Percentiles rank a stretch among this genome's conserved stretches.
These are phyloP conservation scores for Trichogramma evanescens DNA, from an alignment of 2,888 invertebrate genomes.

Conservation along the genomic window DNA sequence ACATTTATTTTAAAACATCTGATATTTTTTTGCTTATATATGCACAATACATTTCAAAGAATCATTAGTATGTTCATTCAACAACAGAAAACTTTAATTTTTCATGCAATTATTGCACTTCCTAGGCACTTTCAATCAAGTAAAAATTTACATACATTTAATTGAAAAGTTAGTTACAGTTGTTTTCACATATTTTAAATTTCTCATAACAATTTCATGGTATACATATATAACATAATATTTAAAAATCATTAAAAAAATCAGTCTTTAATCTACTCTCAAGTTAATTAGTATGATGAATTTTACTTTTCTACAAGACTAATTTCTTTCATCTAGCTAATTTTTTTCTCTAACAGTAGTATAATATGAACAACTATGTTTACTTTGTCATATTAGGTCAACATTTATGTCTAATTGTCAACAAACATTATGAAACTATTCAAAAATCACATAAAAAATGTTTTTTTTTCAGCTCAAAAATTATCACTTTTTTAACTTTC, in stretches of 20 bases:
- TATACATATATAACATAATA: too few relatives aligned
- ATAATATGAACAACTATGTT: neutral
- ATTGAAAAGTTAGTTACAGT: slow-evolving; percentile 9
- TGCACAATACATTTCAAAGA: too few relatives aligned
- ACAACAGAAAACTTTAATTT: neutral
- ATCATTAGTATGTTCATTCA: neutral
- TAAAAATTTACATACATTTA: slow-evolving; percentile 12
- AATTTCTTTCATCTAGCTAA: too few relatives aligned
- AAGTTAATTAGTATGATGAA: neutral
- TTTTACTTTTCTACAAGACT: too few relatives aligned
- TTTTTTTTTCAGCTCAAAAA: slow-evolving; percentile 1
- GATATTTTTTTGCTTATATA: too few relatives aligned
- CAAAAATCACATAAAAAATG: slow-evolving; percentile 12
- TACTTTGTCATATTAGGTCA: neutral
- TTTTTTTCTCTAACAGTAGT: neutral
- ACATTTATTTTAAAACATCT: too few relatives aligned
- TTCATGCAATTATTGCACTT: slow-evolving; percentile 15
- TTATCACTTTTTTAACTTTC: slow-evolving; percentile 1
- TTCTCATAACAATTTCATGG: too few relatives aligned
- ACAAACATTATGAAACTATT: slow-evolving; percentile 1
- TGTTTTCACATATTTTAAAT: too few relatives aligned
- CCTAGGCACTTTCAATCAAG: slow-evolving; percentile 20
- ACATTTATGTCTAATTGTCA: neutral
- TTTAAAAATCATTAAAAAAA: slow-evolving; percentile 4
- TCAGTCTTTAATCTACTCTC: slow-evolving; percentile 18